phyloP scores from a whole-genome alignment of 2,888 invertebrate genomes.

The Heliconius ismenius region DNA sequence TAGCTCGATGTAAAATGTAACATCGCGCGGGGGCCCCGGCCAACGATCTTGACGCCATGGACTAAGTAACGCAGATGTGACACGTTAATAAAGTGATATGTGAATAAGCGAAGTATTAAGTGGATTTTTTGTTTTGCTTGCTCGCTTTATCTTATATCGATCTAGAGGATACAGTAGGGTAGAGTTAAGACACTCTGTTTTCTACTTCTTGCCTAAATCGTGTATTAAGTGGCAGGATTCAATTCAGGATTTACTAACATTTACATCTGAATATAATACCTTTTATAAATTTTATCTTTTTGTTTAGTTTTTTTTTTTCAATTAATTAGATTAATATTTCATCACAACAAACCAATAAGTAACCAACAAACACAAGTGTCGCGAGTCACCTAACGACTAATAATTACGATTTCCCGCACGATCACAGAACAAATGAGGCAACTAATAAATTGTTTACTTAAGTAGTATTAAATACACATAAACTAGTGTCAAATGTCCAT shows the following conservation, averaged over 20 bases:
- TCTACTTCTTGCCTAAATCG: neutral
- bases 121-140: neutral
- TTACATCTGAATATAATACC: no score
- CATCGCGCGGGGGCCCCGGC: slow-evolving; percentile 59
- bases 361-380: slow-evolving; percentile 23
- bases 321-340: neutral
- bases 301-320: neutral
- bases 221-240: neutral
- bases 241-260: neutral
- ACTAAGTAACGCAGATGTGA: slow-evolving; percentile 52
- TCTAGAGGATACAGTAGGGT: neutral
- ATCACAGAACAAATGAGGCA: slow-evolving; percentile 22
- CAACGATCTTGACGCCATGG: slow-evolving; percentile 59
- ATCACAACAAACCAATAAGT: neutral
- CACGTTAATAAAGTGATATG: neutral
- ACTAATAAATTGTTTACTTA: slow-evolving; percentile 33
- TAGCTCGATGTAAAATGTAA: slow-evolving; percentile 22
- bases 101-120: neutral
- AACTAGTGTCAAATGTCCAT: slow-evolving; percentile 17
- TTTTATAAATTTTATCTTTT: neutral
- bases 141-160: no score
- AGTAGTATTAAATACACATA: slow-evolving; percentile 34
- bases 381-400: slow-evolving; percentile 26
- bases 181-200: neutral
- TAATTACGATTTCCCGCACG: slow-evolving; percentile 33